Evolutionary conservation across 1,140 invertebrate species (phyloP).

Genomic region (Diabrotica undecimpunctata): DNA sequence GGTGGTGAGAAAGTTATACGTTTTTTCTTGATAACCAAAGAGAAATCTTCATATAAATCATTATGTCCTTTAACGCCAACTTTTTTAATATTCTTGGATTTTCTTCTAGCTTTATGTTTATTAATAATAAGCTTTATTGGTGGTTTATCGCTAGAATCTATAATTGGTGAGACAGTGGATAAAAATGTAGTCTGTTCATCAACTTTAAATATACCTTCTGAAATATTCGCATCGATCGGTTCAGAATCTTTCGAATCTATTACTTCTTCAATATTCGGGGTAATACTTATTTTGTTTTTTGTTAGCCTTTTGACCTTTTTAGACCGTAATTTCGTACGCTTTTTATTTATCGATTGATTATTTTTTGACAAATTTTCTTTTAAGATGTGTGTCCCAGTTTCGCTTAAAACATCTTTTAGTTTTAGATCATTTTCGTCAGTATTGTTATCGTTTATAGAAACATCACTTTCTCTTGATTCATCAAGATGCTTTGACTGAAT

Average conservation of each 20-base stretch:
- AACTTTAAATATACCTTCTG: background rate
- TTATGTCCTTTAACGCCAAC: conserved; percentile 22
- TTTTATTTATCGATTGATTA: background rate
- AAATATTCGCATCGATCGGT: background rate
- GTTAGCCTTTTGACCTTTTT: background rate
- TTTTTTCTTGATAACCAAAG: conserved; percentile 34
- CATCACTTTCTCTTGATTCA: background rate
- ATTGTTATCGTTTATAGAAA: background rate
- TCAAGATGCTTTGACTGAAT: too few relatives aligned
- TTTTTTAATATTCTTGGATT: conserved; percentile 32
- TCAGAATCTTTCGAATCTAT: background rate
- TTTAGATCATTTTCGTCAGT: background rate
- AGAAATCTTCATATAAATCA: conserved; percentile 30
- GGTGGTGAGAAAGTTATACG: conserved; percentile 11
- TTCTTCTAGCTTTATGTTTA: conserved; percentile 27
- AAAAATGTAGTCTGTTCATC: background rate
- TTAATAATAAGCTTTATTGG: conserved; percentile 15
- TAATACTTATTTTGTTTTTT: background rate
- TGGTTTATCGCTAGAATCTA: background rate
- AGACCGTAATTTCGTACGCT: background rate
- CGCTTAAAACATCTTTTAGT: background rate
- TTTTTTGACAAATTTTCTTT: background rate
- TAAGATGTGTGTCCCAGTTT: background rate
- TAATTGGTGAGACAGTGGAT: background rate
- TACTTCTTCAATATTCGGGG: background rate